Base-by-base conservation (phyloP, 1,140 invertebrate species). In the Drosophila teissieri region DNA sequence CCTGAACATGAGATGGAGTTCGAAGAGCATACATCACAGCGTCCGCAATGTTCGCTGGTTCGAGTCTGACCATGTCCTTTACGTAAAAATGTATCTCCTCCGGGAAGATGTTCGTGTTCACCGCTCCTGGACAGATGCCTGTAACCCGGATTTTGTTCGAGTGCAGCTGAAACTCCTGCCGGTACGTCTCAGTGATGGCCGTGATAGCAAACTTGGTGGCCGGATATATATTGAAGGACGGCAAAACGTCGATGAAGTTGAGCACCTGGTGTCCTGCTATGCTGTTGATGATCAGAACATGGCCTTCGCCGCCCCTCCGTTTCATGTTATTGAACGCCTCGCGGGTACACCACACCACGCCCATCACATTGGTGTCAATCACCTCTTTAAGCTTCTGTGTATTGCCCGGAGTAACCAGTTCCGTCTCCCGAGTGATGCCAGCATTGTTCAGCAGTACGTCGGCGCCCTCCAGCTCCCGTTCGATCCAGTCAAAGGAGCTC, bases 391-490 rank as follows among this genome's bases (percentile, higher is more conserved):
- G 90, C 36, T 91, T 92, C 31, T 89, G 61, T 0, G 93, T 90
- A 42, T 92, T 92, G 0, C 80, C 92, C 64, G 93, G 93, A 93
- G 80, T 93, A 45, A 90, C 80, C 94, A 94, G 19, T 90, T 88
- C 75, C 80, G 86, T 94, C 94, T 94, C 82, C 91, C 83, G 73
- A 0, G 93, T 91, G 0, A 95, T 86, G 1, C 95, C 96, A 2
- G 96, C 96, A 91, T 96, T 96, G 86, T 97, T 97, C 7, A 97
- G 92, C 24, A 96, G 92, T 1, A 97, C 92, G 83, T 96, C 94
- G 0, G 95, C 92, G 1, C 95, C 94, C 5, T 95, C 95, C 7
- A 95, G 92, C 4, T 94, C 93, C 2, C 93, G 90, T 56, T 95
- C 93, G 10, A 95, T 93, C 94, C 94, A 95, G 54, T 94, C 83